Conservation (phyloP, 1,140 invertebrate species). For the Adelges cooleyi region DNA sequence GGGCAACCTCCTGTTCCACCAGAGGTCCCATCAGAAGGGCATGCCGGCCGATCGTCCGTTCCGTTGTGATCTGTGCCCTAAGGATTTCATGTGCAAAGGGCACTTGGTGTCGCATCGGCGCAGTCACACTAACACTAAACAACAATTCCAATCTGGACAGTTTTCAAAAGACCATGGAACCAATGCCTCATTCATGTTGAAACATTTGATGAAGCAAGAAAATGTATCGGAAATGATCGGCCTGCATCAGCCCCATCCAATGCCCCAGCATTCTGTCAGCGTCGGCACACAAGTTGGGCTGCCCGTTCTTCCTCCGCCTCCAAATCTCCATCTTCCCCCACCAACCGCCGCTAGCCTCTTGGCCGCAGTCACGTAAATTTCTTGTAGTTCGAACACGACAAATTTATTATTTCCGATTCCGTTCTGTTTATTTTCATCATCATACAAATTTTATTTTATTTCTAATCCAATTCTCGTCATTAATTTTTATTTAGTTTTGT, state of each 20-base stretch:
- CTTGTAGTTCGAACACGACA: constrained; percentile 14
- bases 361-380: constrained; percentile 35
- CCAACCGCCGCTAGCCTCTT: constrained; percentile 33
- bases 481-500: constrained; percentile 23
- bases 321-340: constrained; percentile 34
- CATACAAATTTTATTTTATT: constrained; percentile 11
- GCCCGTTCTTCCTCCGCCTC: constrained; percentile 34
- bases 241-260: constrained; percentile 29
- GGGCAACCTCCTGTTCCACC: constrained; percentile 48
- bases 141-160: constrained; percentile 61
- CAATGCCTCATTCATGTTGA: constrained; percentile 50
- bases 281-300: constrained; percentile 36
- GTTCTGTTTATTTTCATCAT: constrained; percentile 14
- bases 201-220: constrained; percentile 36
- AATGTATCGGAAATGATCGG: constrained; percentile 42
- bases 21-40: constrained; percentile 82
- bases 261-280: constrained; percentile 33
- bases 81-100: constrained; percentile 90
- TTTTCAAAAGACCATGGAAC: constrained; percentile 71
- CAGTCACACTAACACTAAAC: constrained; percentile 70
- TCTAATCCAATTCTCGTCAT: background rate
- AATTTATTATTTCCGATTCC: constrained; percentile 8
- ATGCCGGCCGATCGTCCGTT: constrained; percentile 79
- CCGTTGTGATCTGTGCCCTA: constrained; percentile 88
- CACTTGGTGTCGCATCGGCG: constrained; percentile 80